Conservation (phyloP, 2,113 vertebrate species). For the Etheostoma spectabile region DNA sequence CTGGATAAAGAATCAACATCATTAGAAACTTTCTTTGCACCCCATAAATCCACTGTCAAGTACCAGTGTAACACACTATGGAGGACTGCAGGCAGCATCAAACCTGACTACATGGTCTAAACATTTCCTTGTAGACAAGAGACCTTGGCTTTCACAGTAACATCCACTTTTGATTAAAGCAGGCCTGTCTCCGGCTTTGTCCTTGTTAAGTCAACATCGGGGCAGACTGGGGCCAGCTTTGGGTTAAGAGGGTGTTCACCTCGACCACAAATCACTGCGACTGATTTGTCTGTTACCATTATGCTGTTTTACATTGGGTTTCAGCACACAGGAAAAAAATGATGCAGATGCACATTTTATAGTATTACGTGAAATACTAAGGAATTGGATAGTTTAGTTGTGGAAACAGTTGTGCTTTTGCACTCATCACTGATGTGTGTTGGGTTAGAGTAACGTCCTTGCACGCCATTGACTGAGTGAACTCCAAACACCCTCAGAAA, state of each 20-base stretch:
- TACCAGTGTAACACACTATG: not conserved
- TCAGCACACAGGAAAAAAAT: not conserved
- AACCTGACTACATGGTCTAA: conserved; percentile 48
- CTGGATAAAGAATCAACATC: conserved; percentile 8
- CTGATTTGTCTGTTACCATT: conserved; percentile 36
- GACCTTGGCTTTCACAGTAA: conserved; percentile 56
- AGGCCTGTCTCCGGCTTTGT: conserved; percentile 55
- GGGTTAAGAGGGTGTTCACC: conserved; percentile 44
- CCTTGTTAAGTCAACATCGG: conserved; percentile 62
- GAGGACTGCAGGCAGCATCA: conserved; percentile 39
- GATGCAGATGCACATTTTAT: conserved; percentile 2
- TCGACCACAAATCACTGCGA: conserved; percentile 39
- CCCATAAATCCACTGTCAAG: conserved; percentile 30
- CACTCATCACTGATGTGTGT: conserved; percentile 28
- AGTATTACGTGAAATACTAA: conserved; percentile 3
- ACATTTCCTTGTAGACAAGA: conserved; percentile 57
- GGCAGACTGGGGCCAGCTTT: conserved; percentile 46
- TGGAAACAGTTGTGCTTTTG: conserved; percentile 29
- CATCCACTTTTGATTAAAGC: conserved; percentile 75
- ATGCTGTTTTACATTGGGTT: conserved; percentile 18
- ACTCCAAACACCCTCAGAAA: conserved; percentile 51
- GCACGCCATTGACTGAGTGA: conserved; percentile 6
- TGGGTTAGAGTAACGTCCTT: conserved; percentile 32
- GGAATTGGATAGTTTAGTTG: not conserved
- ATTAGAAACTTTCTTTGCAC: conserved; percentile 28